phyloP scores from a whole-genome alignment of 2,888 invertebrate genomes.

The Pristionchus fissidentatus region DNA sequence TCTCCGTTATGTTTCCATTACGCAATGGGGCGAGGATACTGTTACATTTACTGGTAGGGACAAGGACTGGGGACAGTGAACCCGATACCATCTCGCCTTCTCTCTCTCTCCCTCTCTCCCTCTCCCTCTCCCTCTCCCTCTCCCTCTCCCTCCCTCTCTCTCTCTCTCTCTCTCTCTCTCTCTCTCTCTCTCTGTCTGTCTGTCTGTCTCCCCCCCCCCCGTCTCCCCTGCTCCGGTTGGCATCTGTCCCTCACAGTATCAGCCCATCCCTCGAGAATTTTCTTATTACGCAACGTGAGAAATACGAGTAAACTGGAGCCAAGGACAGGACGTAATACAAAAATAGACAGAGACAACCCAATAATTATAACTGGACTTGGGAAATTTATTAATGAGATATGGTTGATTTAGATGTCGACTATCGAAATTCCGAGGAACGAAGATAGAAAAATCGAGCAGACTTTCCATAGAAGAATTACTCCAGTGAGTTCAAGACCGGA shows the following conservation, averaged over 20 bases:
- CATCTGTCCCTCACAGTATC: slow-evolving; percentile 39
- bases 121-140: not conserved
- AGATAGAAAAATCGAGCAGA: not conserved
- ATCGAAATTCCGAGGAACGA: slow-evolving; percentile 43
- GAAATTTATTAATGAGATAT: slow-evolving; percentile 14
- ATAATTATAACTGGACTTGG: no score
- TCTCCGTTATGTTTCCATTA: not conserved
- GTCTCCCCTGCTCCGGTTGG: not conserved
- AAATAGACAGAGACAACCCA: slow-evolving; percentile 15
- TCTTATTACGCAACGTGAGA: slow-evolving; percentile 29
- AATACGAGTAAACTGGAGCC: not conserved
- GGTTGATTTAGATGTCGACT: slow-evolving; percentile 43
- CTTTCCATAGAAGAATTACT: slow-evolving; percentile 22
- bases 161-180: no score
- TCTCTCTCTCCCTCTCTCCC: not conserved
- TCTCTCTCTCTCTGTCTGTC: not conserved
- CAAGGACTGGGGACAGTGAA: slow-evolving; percentile 36
- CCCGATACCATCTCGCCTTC: slow-evolving; percentile 30
- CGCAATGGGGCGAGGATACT: slow-evolving; percentile 12
- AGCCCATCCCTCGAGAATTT: not conserved
- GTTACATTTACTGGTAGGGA: slow-evolving; percentile 24
- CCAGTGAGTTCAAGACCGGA: no score
- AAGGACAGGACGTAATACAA: slow-evolving; percentile 3
- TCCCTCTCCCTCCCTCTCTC: no score
- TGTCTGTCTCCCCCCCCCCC: not conserved